phyloP scores from a whole-genome alignment of 2,888 invertebrate species.

The Ormia ochracea region DNA sequence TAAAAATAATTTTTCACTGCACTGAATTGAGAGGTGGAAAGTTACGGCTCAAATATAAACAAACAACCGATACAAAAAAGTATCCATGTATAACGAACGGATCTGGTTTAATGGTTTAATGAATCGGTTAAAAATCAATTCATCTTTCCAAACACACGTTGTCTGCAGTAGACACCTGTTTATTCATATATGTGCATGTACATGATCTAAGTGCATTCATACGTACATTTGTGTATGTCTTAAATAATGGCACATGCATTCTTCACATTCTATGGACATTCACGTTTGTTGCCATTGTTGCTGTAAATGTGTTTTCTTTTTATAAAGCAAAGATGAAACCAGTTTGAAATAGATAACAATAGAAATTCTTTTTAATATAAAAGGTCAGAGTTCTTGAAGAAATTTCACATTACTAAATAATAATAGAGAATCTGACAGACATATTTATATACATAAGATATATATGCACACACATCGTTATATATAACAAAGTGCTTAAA shows the following conservation, averaged over 20 bases:
- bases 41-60: no score
- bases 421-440: neutral
- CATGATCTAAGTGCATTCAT: no score
- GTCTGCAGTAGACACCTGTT: no score
- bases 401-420: neutral
- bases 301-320: neutral
- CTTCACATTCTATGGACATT: slow-evolving; percentile 13
- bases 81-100: no score
- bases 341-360: slow-evolving; percentile 26
- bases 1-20: no score
- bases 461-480: no score
- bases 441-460: neutral
- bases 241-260: neutral
- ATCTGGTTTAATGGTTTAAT: no score
- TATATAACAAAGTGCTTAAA: no score
- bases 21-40: no score
- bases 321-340: slow-evolving; percentile 23
- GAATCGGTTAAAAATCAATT: no score
- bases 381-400: slow-evolving; percentile 28
- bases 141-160: no score
- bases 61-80: no score
- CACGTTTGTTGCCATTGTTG: neutral
- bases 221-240: neutral
- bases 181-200: neutral
- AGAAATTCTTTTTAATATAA: slow-evolving; percentile 31